Evolutionary conservation across 2,797 vertebrate genomes (phyloP).

Genomic region (Cossypha dichroa): DNA sequence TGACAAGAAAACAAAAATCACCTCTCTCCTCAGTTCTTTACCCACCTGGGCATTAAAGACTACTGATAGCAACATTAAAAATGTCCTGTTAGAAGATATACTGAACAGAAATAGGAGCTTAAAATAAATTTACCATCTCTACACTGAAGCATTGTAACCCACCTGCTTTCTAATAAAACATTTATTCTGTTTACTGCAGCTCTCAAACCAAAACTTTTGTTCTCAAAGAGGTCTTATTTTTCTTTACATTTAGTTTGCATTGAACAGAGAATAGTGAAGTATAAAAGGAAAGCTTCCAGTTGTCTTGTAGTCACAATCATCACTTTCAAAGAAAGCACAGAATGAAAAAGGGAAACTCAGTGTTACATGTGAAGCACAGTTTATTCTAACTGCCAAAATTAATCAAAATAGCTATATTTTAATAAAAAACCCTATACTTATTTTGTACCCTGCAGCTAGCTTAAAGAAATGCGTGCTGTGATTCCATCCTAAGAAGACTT

Average conservation of each 20-base stretch:
- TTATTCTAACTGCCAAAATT: background rate
- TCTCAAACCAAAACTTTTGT: background rate
- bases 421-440: background rate
- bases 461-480: background rate
- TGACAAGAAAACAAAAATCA: background rate
- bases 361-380: background rate
- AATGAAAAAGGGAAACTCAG: background rate
- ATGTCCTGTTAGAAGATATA: background rate
- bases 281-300: background rate
- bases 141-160: background rate
- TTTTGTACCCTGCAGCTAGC: background rate
- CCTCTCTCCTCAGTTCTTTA: background rate
- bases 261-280: background rate
- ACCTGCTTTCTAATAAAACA: background rate
- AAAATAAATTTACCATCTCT: background rate
- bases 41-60: background rate
- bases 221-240: background rate
- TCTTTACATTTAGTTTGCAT: background rate
- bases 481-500: background rate
- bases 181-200: background rate
- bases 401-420: slow-evolving; percentile 5
- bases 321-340: background rate
- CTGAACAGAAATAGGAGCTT: background rate
- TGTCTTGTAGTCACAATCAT: background rate
- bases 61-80: background rate